phyloP scores from a whole-genome alignment of 2,113 vertebrate species.

The Oophaga pumilio region DNA sequence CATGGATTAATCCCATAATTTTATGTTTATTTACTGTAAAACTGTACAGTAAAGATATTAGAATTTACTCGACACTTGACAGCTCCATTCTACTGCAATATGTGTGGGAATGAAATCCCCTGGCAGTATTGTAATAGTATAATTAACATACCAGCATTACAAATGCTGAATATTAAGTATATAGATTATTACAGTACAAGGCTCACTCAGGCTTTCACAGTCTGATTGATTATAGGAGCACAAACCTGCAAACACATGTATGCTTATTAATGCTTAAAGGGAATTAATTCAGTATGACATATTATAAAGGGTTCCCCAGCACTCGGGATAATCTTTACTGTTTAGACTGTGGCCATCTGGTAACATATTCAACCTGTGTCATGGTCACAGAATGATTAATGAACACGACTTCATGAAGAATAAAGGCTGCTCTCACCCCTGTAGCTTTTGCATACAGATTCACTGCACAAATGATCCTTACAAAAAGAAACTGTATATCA shows the following conservation, averaged over 20 bases:
- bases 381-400: conserved; percentile 51
- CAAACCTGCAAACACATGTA: not conserved
- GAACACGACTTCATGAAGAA: conserved; percentile 21
- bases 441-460: not conserved
- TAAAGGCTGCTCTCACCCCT: conserved; percentile 17
- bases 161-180: conserved; percentile 1
- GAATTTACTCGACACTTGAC: not conserved
- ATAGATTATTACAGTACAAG: not conserved
- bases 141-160: not conserved
- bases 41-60: not conserved
- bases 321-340: conserved; percentile 19
- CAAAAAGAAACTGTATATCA: not conserved
- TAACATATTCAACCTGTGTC: conserved; percentile 53
- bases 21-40: not conserved
- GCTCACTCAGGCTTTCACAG: not conserved
- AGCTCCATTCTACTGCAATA: not conserved
- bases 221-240: conserved; percentile 20
- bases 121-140: not conserved
- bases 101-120: not conserved
- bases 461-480: not conserved
- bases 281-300: conserved; percentile 9
- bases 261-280: not conserved
- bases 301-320: conserved; percentile 11
- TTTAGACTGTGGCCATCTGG: conserved; percentile 47
- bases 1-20: not conserved